These are phyloP conservation scores for Oncopodura yosiiana DNA, from an alignment of 1,140 invertebrate species.

Conservation along the genomic window DNA sequence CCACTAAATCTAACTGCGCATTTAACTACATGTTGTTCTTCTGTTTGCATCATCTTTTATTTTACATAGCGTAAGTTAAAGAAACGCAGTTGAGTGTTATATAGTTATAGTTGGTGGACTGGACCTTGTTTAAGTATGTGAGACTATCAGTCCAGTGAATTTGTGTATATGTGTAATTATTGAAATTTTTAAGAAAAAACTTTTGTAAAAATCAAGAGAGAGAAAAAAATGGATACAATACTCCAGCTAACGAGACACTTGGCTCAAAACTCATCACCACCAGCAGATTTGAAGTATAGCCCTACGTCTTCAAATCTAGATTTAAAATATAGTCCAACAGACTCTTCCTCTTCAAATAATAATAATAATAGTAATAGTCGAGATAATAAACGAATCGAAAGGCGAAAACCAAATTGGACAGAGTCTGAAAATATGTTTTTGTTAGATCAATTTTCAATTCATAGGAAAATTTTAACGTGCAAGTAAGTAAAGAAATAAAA, in stretches of 20 bases:
- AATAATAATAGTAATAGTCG: slow-evolving; percentile 17
- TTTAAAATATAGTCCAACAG: slow-evolving; percentile 21
- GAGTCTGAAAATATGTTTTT: slow-evolving; percentile 34
- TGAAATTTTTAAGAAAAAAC: slow-evolving; percentile 6
- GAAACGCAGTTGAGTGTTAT: neutral
- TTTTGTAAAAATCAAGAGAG: slow-evolving; percentile 1
- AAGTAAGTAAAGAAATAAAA: slow-evolving; percentile 7
- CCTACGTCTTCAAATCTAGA: slow-evolving; percentile 9
- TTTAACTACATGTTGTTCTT: slow-evolving; percentile 4
- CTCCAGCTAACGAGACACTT: slow-evolving; percentile 16
- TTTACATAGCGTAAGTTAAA: neutral
- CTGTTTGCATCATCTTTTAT: neutral
- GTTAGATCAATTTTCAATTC: slow-evolving; percentile 32
- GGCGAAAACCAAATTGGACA: slow-evolving; percentile 35
- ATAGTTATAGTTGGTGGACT: neutral
- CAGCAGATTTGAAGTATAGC: too few species aligned
- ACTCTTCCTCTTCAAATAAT: too few species aligned
- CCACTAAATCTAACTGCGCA: slow-evolving; percentile 1
- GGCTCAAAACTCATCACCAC: slow-evolving; percentile 22
- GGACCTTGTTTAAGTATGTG: neutral
- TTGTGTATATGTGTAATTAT: neutral
- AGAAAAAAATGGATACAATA: slow-evolving; percentile 21
- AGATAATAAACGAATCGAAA: slow-evolving; percentile 26
- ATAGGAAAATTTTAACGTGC: slow-evolving; percentile 33
- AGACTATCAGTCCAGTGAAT: slow-evolving; percentile 2